Evolutionary conservation across 2,113 vertebrate genomes (phyloP).

Genomic region (Catharus minimus): DNA sequence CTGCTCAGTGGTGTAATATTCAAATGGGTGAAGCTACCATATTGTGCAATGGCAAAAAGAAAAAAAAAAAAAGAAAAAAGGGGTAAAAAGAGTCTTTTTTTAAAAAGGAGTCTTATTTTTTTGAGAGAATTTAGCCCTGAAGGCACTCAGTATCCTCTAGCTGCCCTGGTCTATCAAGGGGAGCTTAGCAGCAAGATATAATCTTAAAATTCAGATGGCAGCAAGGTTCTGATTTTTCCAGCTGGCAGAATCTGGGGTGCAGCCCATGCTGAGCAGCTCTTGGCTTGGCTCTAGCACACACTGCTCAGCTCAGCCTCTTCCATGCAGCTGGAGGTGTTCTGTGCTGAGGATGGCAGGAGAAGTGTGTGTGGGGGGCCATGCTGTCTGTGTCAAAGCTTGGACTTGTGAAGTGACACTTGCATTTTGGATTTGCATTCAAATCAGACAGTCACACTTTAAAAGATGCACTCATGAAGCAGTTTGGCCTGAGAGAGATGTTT

Average conservation of each 20-base stretch:
- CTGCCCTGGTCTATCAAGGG: neutral
- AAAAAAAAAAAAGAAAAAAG: neutral
- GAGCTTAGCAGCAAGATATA: neutral
- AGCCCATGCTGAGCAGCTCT: neutral
- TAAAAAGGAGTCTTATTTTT: neutral
- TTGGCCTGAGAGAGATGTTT: neutral
- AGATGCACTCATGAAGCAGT: neutral
- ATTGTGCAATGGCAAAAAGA: neutral
- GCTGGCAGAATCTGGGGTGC: neutral
- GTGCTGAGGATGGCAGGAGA: neutral
- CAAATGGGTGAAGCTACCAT: neutral
- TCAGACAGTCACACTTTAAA: neutral
- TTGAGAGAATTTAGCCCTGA: neutral
- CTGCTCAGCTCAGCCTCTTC: neutral
- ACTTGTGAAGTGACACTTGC: fast-evolving
- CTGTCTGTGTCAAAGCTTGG: neutral
- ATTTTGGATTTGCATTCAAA: neutral
- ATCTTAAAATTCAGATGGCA: constrained; percentile 1
- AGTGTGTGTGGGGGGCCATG: fast-evolving
- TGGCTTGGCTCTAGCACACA: neutral
- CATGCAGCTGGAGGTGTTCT: neutral
- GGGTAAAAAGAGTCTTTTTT: neutral
- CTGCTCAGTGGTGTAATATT: neutral
- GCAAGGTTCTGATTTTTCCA: neutral
- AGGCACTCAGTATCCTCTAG: neutral